Conservation (phyloP, 2,113 vertebrate species). For the Cephalopterus ornatus region DNA sequence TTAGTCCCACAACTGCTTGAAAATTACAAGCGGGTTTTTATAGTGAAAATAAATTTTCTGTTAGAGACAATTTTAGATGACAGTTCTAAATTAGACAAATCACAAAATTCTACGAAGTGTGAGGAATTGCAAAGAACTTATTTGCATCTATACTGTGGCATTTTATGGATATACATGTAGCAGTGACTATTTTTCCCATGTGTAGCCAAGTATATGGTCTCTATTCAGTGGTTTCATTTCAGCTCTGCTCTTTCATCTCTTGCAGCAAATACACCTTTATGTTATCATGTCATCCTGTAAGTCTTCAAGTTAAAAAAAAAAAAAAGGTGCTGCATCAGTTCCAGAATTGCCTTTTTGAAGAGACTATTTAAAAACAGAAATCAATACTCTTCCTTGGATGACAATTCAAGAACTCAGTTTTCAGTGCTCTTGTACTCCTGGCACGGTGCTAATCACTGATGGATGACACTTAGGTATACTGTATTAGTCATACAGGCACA, state of each 20-base stretch:
- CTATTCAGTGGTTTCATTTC: not conserved
- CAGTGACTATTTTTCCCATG: not conserved
- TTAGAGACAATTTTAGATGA: not conserved
- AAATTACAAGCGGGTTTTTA: not conserved
- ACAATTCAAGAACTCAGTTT: constrained; percentile 8
- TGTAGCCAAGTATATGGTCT: not conserved
- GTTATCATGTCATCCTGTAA: not conserved
- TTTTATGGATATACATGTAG: not conserved
- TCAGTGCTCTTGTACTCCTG: not conserved
- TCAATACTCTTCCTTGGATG: not conserved
- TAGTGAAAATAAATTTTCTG: not conserved
- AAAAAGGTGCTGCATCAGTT: not conserved
- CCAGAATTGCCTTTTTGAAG: not conserved
- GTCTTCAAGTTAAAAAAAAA: not conserved
- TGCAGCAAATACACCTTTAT: not conserved
- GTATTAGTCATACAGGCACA: not conserved
- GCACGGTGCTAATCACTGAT: not conserved
- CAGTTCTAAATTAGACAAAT: not conserved
- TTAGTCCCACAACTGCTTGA: not conserved
- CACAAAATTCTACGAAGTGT: not conserved
- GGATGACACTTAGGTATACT: not conserved
- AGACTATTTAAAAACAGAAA: not conserved
- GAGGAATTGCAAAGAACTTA: not conserved
- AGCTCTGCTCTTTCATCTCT: not conserved
- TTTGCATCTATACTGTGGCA: not conserved